Conservation (phyloP, 2,113 vertebrate genomes). For the Agelaius tricolor region DNA sequence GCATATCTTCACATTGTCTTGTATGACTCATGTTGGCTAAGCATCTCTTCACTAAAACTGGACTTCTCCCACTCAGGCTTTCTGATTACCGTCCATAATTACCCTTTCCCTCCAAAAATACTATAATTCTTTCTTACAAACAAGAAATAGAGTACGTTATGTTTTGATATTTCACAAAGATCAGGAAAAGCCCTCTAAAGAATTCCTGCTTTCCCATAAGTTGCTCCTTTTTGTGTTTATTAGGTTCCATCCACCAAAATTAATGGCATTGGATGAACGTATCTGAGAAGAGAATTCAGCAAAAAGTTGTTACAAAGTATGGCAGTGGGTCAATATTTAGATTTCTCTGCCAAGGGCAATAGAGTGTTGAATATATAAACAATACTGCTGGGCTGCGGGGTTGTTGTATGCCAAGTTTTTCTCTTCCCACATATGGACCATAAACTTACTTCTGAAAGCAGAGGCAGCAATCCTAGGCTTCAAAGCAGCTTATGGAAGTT, state of each 20-base stretch:
- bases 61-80: background rate
- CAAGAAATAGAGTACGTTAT: background rate
- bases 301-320: background rate
- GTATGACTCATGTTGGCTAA: background rate
- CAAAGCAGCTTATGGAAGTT: background rate
- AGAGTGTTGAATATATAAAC: background rate
- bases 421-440: background rate
- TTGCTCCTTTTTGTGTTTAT: background rate
- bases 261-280: accelerated
- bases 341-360: conserved; percentile 22
- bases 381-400: background rate
- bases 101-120: background rate
- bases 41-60: background rate
- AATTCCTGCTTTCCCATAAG: background rate
- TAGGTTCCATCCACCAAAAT: background rate
- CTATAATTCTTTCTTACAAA: background rate
- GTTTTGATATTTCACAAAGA: background rate
- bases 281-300: background rate
- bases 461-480: background rate
- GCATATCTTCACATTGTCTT: accelerated
- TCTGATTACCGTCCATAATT: background rate
- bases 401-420: background rate
- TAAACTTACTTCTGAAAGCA: background rate
- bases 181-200: background rate
- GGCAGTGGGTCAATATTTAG: background rate